Evolutionary conservation across 2,113 vertebrate species (phyloP), one percentile per base, ranked within the genome.

Genomic region (Pluvianellus socialis): DNA sequence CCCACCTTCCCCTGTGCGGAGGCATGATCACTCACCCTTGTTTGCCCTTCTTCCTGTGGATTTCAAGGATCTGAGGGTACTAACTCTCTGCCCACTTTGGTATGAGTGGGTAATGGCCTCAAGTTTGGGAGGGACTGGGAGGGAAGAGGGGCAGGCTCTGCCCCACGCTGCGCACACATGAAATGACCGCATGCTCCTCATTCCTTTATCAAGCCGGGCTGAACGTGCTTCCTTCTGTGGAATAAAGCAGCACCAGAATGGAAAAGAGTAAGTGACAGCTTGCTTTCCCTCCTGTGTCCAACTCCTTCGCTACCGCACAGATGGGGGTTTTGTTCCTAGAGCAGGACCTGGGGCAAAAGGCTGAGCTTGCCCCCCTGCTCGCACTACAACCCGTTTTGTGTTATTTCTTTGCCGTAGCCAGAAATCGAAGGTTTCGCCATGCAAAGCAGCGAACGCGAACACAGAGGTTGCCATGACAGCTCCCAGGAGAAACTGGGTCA

Each of bases 401-500:
- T 50, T 88, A 62, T 49, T 55, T 38, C 82, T 88, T 72, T 72
- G n/a, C 50, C 0, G 0, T 32, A 53, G 70, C 42, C 71, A 82
- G 87, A 67, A 91, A 91, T 58, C 0, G 10, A 67, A 80, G n/a
- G 18, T 74, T 92, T 71, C 12, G 2, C 79, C 38, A 26, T 32
- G 63, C 28, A 61, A 71, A 79, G 62, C 0, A 0, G 42, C 67
- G 42, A 92, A 55, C 2, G 6, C 0, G 0, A 63, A n/a, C 2
- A 0, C 45, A 81, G 68, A 89, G n/a, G 88, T 94, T 93, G 80
- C 70, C 61, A 85, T 95, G 92, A 92, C 90, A 94, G 81, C 77
- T 92, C 49, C 0, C 0, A 74, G 70, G 33, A 63, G 81, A 95
- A 90, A 92, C 56, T 88, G 70, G 90, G 88, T 92, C 79, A 93